Conservation (phyloP, 2,888 invertebrate species). For the Caenorhabditis angaria region DNA sequence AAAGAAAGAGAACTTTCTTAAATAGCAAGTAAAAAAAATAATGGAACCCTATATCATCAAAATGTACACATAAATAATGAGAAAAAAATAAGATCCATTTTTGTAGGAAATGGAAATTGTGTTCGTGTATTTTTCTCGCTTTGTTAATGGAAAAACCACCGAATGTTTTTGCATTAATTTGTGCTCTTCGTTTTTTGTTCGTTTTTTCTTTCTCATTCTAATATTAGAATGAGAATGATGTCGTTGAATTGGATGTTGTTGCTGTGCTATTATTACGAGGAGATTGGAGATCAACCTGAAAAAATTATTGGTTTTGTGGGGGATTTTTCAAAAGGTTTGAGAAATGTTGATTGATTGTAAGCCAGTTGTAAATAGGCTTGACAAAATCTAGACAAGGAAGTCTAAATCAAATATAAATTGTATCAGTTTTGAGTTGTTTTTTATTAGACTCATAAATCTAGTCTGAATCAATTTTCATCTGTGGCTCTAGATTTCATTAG, state of each 20-base stretch:
- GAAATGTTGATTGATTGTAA: too few relatives aligned
- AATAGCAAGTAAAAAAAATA: neutral
- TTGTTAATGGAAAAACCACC: neutral
- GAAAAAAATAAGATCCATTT: neutral
- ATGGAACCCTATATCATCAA: neutral
- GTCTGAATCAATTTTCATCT: too few relatives aligned
- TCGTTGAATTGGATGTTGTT: slow-evolving; percentile 40
- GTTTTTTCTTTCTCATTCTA: too few relatives aligned
- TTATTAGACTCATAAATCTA: too few relatives aligned
- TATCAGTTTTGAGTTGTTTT: too few relatives aligned
- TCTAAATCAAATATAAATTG: too few relatives aligned
- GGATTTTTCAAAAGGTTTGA: neutral
- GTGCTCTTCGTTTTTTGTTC: neutral
- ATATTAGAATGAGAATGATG: slow-evolving; percentile 39
- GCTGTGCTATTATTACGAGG: slow-evolving; percentile 39
- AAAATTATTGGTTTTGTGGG: neutral
- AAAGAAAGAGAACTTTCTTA: neutral
- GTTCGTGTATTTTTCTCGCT: neutral
- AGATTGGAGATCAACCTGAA: slow-evolving; percentile 39
- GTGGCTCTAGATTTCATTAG: too few relatives aligned
- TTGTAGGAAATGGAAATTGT: neutral
- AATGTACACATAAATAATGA: neutral
- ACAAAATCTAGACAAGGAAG: neutral
- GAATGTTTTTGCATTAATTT: neutral
- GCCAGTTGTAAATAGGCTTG: neutral